Evolutionary conservation across 2,888 invertebrate genomes (phyloP).

Genomic region (Heterodera filipjevi): DNA sequence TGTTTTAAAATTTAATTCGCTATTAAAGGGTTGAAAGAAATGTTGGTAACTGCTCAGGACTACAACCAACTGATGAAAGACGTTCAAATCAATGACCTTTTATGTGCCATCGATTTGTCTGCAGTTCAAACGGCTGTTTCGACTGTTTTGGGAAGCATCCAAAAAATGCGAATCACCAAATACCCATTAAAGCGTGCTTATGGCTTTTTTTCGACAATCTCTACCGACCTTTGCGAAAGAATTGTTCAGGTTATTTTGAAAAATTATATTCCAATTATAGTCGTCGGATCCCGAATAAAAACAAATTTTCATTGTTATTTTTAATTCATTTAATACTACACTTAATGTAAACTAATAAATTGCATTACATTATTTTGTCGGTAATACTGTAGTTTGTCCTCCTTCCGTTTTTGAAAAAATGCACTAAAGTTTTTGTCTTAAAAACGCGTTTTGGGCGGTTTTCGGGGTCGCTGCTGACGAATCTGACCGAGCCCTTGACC

Average conservation of each 20-base stretch:
- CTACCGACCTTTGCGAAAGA: slow-evolving; percentile 90
- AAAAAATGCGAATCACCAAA: slow-evolving; percentile 89
- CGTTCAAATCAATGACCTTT: slow-evolving; percentile 94
- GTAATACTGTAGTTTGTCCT: too few species aligned
- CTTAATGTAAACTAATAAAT: too few species aligned
- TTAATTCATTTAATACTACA: too few species aligned
- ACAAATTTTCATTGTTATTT: too few species aligned
- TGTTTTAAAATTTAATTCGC: not conserved
- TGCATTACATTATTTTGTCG: too few species aligned
- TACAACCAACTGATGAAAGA: slow-evolving; percentile 99
- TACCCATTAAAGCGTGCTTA: slow-evolving; percentile 75
- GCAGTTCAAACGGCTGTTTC: slow-evolving; percentile 83
- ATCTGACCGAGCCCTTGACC: too few species aligned
- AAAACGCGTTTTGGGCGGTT: too few species aligned
- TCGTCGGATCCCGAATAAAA: too few species aligned
- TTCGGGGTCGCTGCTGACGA: too few species aligned
- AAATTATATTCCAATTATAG: too few species aligned
- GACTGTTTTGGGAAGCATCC: slow-evolving; percentile 89
- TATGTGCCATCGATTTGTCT: slow-evolving; percentile 94
- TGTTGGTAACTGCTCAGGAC: slow-evolving; percentile 91
- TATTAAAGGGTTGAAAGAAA: slow-evolving; percentile 81
- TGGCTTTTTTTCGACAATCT: slow-evolving; percentile 90
- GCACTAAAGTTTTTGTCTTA: too few species aligned
- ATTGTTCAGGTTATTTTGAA: slow-evolving; percentile 81
- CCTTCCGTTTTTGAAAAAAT: too few species aligned